Evolutionary conservation across 2,113 vertebrate genomes (phyloP).

Genomic region (Edolisoma coerulescens): DNA sequence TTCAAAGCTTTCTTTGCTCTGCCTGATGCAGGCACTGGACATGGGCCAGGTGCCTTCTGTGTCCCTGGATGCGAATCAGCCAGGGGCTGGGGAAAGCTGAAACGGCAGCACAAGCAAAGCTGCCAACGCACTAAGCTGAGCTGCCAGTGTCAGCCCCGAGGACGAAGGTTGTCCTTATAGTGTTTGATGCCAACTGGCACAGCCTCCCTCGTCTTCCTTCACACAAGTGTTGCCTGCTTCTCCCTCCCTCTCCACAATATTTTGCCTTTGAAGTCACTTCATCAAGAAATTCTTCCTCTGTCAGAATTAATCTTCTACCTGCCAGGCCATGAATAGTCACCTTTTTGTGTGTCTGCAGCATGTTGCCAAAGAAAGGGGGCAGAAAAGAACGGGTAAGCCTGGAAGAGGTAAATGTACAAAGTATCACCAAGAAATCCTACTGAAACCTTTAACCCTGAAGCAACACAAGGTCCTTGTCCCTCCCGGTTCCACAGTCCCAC

Average conservation of each 20-base stretch:
- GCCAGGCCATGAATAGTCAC: conserved; percentile 50
- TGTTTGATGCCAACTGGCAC: conserved; percentile 42
- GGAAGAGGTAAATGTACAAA: background rate
- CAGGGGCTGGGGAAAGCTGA: background rate
- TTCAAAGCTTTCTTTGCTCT: conserved; percentile 36
- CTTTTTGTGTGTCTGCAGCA: conserved; percentile 13
- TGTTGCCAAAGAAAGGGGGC: conserved; percentile 12
- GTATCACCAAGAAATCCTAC: background rate
- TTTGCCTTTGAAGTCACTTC: conserved; percentile 60
- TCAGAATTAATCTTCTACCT: conserved; percentile 57
- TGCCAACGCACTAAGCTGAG: conserved; percentile 9
- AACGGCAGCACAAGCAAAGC: background rate
- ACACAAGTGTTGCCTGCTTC: background rate
- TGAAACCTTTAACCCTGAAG: background rate
- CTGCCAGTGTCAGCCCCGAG: conserved; percentile 25
- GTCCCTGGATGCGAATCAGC: background rate
- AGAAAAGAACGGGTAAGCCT: background rate
- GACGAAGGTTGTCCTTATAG: background rate
- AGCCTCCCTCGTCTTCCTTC: conserved; percentile 16
- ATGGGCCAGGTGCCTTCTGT: conserved; percentile 3
- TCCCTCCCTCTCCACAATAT: background rate
- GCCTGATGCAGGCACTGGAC: conserved; percentile 11
- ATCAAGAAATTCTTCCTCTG: conserved; percentile 56
- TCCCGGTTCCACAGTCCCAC: background rate
- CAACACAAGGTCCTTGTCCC: background rate